Base-by-base conservation (phyloP, 2,113 vertebrate species). In the Leucopsar rothschildi region DNA sequence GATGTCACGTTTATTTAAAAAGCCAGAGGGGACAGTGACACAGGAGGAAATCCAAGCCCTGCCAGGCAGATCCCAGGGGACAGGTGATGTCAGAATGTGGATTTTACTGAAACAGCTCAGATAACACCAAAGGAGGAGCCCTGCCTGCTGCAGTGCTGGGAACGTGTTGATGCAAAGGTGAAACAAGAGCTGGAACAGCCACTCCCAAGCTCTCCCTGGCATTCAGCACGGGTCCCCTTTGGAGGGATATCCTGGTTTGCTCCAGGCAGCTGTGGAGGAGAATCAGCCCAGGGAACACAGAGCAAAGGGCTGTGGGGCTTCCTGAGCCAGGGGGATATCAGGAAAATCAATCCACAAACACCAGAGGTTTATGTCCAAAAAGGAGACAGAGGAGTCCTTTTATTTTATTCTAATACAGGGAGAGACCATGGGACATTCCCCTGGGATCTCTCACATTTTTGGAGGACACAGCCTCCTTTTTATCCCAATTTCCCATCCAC, bases 101-200 rank as follows among this genome's bases (percentile, higher is more conserved):
- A n/a, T 45, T 87, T 76, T 68, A 39, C 92, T 93, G 75, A 24
- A 39, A 23, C 25, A 70, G 37, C 33, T 65, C 55, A 80, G 70
- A 13, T 60, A 61, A 33, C 39, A 27, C 5, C 24, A 7, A 15
- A 35, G 60, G n/a, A 92, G 21, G 18, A 82, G 63, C 33, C 4
- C 2, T 25, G 42, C 2, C 1, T 0, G 4, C 28, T 22, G 52
- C 49, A 40, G 24, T 9, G 40, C 19, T 55, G 45, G 69, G 47
- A 92, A 91, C 65, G 35, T 25, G 29, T 31, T 28, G 17, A 42
- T 92, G 49, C 37, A 82, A 50, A 82, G 24, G 21, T 39, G 57
- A 35, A 71, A 42, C 33, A 60, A 64, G 82, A 82, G 56, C 49
- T 76, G 20, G 44, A 76, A 13, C n/a, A 77, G 66, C 5, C 2